Conservation (phyloP, 2,888 invertebrate species). For the Trichogramma evanescens region DNA sequence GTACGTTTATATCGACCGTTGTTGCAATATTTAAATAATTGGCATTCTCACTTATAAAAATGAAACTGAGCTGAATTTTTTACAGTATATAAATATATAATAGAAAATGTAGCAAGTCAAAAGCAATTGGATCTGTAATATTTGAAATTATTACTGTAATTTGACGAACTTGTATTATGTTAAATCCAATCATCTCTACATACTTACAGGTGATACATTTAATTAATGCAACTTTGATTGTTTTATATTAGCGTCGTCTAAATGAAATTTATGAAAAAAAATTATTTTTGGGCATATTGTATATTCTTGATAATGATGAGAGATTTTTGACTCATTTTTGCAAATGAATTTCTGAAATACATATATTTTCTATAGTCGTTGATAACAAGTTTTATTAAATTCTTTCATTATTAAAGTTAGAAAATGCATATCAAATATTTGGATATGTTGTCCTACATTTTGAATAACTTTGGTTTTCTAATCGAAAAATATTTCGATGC, state of each 20-base stretch:
- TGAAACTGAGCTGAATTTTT: conserved; percentile 14
- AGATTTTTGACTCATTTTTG: too few relatives aligned
- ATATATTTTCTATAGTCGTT: too few relatives aligned
- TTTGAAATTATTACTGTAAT: conserved; percentile 6
- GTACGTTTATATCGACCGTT: conserved; percentile 19
- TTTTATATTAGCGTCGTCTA: conserved; percentile 12
- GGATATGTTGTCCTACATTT: too few relatives aligned
- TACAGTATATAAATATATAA: conserved; percentile 15
- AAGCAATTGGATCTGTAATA: conserved; percentile 13
- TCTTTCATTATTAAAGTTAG: too few relatives aligned
- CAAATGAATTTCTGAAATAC: too few relatives aligned
- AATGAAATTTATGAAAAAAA: conserved; percentile 7
- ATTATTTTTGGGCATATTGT: conserved; percentile 16
- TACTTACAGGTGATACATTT: too few relatives aligned
- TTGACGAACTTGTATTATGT: conserved; percentile 1
- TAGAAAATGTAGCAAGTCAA: conserved; percentile 5
- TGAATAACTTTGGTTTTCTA: too few relatives aligned
- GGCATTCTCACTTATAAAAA: conserved; percentile 14
- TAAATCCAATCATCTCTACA: neutral
- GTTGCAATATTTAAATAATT: conserved; percentile 12
- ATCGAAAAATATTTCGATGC: too few relatives aligned
- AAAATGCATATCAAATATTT: too few relatives aligned
- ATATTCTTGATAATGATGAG: conserved; percentile 9
- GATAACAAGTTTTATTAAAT: too few relatives aligned
- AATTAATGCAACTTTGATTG: neutral